These are phyloP conservation scores for Argyrosomus japonicus DNA, from an alignment of 2,113 vertebrate genomes.

Conservation along the genomic window DNA sequence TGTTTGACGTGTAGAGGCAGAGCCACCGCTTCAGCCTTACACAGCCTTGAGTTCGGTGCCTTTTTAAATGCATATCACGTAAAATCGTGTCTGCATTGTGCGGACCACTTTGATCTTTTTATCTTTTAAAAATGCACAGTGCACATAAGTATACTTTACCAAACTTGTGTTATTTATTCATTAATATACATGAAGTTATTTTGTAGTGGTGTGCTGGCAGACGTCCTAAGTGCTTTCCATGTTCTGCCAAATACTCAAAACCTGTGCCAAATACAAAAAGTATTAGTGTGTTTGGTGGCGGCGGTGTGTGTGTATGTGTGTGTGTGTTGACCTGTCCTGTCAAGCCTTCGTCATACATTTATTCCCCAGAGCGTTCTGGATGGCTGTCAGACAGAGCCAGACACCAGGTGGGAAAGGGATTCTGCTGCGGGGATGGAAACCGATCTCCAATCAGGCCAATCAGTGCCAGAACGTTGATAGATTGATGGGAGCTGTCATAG, in stretches of 20 bases:
- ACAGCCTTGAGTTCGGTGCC: conserved; percentile 9
- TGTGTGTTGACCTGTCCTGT: conserved; percentile 61
- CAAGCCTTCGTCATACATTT: conserved; percentile 53
- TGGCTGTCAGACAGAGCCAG: conserved; percentile 61
- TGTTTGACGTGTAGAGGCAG: conserved; percentile 56
- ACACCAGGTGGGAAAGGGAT: conserved; percentile 74
- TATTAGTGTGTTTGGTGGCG: conserved; percentile 29
- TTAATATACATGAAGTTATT: conserved; percentile 6
- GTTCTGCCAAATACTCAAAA: conserved; percentile 34
- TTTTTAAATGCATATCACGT: conserved; percentile 12
- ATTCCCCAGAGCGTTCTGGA: conserved; percentile 61
- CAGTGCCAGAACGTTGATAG: conserved; percentile 72
- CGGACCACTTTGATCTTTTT: background rate
- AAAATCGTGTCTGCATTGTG: background rate
- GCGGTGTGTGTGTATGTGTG: conserved; percentile 20
- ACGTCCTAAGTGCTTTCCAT: background rate
- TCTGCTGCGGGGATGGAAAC: conserved; percentile 69
- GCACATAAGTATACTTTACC: background rate
- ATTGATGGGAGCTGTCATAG: conserved; percentile 79
- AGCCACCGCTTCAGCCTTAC: conserved; percentile 4
- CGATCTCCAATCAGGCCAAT: conserved; percentile 79
- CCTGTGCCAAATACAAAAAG: conserved; percentile 32
- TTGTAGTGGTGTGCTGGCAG: background rate
- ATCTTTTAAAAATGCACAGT: background rate
- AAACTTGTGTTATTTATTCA: background rate